A percentile compares a stretch with the other conserved stretches of the same genome.
Evolutionary conservation across 2,888 invertebrate species (phyloP).

Genomic region (Hydroisotoma schaefferi): DNA sequence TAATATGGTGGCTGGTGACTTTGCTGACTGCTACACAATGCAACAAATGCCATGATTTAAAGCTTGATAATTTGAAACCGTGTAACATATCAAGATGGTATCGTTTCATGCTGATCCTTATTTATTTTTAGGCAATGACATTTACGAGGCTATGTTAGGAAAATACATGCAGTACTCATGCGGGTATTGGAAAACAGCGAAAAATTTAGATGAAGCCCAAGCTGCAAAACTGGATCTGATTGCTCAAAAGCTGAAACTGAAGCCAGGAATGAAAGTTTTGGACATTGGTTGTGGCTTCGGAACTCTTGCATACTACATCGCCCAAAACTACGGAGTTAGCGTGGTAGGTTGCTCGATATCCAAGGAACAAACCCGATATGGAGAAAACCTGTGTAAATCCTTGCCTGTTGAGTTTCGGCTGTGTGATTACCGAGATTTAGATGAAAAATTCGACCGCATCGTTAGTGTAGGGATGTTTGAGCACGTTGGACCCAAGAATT

Average conservation of each 20-base stretch:
- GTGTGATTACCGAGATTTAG: slow-evolving; percentile 34
- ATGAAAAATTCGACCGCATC: slow-evolving; percentile 39
- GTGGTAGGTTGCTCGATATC: slow-evolving; percentile 38
- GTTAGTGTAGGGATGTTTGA: slow-evolving; percentile 40
- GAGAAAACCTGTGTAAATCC: slow-evolving; percentile 21
- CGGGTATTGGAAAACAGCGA: slow-evolving; percentile 10
- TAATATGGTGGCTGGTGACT: too few species aligned
- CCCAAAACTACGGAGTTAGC: slow-evolving; percentile 33
- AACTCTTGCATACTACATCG: slow-evolving; percentile 32
- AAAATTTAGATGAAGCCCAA: slow-evolving; percentile 21
- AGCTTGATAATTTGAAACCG: too few species aligned
- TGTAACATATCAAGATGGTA: not conserved
- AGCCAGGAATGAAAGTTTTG: slow-evolving; percentile 35
- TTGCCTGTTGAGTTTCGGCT: slow-evolving; percentile 29
- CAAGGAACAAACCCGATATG: slow-evolving; percentile 27
- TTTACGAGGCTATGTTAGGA: not conserved
- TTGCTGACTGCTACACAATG: too few species aligned
- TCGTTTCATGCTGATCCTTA: too few species aligned
- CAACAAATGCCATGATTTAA: too few species aligned
- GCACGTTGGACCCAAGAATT: slow-evolving; percentile 35
- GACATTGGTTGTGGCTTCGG: slow-evolving; percentile 36
- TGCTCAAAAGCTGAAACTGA: slow-evolving; percentile 28
- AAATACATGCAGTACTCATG: slow-evolving; percentile 8
- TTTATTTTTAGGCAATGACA: slow-evolving; percentile 8
- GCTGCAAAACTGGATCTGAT: slow-evolving; percentile 32